phyloP scores from a whole-genome alignment of 2,113 vertebrate genomes.

The Rhynchomys soricoides region DNA sequence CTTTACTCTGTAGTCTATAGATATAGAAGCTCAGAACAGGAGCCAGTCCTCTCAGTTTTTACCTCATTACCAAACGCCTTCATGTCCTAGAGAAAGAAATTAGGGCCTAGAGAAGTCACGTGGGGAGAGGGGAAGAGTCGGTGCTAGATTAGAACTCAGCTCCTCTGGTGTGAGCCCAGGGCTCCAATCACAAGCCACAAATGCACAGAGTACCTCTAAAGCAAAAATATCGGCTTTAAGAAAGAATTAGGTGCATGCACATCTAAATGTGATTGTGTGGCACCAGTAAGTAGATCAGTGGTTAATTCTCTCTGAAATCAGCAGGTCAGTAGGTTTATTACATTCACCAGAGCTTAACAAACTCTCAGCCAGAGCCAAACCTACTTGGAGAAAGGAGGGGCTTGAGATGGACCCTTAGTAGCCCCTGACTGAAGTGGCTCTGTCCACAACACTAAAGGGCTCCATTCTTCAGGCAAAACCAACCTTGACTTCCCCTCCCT shows the following conservation, averaged over 20 bases:
- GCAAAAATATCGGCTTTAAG: background rate
- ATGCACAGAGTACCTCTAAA: rapidly evolving
- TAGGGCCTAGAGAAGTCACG: background rate
- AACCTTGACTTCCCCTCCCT: slow-evolving; percentile 1
- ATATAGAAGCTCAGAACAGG: background rate
- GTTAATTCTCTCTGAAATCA: background rate
- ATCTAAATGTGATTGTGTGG: background rate
- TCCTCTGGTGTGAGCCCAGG: background rate
- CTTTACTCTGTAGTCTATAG: background rate
- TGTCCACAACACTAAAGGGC: background rate
- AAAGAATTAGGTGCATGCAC: background rate
- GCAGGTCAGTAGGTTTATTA: background rate
- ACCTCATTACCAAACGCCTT: background rate
- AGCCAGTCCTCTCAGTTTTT: background rate
- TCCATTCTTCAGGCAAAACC: background rate
- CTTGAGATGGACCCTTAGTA: background rate
- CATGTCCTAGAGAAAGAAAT: background rate
- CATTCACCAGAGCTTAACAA: background rate
- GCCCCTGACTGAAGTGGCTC: background rate
- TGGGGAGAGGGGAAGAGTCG: background rate
- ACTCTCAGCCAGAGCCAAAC: background rate
- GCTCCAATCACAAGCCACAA: background rate
- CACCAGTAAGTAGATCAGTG: background rate
- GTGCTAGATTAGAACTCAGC: background rate
- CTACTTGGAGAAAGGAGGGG: background rate